Base-by-base conservation (phyloP, 2,888 invertebrate genomes). In the Caenorhabditis sp. region DNA sequence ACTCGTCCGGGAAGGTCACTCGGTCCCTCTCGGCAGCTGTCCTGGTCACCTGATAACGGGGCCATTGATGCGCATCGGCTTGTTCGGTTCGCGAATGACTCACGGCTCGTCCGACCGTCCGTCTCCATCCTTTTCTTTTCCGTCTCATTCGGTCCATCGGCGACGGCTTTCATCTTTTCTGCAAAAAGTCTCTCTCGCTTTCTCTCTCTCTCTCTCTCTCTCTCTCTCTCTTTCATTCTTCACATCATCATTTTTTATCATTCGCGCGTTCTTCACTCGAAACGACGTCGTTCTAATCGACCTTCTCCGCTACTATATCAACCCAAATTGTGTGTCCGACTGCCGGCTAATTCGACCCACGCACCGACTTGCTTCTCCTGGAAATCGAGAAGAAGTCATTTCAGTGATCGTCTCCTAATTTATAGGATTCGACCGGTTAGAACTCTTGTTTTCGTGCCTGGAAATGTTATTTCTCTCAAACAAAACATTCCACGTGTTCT, bases 361-460 rank as follows among this genome's bases (percentile, higher is more conserved):
- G n/a, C n/a, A n/a, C 46, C 22, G 43, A 22, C 46, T 26, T 2
- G n/a, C 6, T 9, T n/a, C 15, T 11, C 22, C 46, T 50, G 50
- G 17, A 50, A 50, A 30, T 32, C 50, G 32, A 50, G 50, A 50
- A 50, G 32, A 41, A 41, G 35, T 2, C 4, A 13, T 7, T 24
- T n/a, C n/a, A 17, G n/a, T 17, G 20, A 53, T 63, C 53, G 52
- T 53, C 53, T 63, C 52, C 53, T 52, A 63, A 63, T 63, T 52
- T 53, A 63, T 63, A 43, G 52, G 63, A 53, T 53, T 53, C 53
- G n/a, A 63, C 52, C 63, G 63, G 63, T 63, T 30, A n/a, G n/a
- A n/a, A n/a, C 20, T 30, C 3, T 24, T 43, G 17, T 43, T 43
- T 27, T 43, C 26, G 9, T 24, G 46, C 6, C 24, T n/a, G 17